These are phyloP conservation scores for Aurelia sp. DNA, from an alignment of 30 jellyfish, hydroid and myxozoan genomes.

Conservation along the genomic window DNA sequence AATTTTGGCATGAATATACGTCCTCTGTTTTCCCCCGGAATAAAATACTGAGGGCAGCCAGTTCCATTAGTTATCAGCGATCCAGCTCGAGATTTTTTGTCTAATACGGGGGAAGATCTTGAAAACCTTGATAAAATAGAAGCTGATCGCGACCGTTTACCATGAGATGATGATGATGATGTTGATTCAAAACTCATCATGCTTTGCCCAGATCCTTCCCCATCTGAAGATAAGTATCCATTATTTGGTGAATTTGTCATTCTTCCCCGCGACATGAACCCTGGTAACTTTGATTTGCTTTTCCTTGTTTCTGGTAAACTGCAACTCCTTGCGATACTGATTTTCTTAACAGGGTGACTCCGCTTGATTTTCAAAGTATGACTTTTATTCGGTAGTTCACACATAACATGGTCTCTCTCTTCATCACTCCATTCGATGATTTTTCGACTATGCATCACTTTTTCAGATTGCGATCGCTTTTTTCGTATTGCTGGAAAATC, in stretches of 20 bases:
- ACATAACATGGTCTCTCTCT: conserved; percentile 44
- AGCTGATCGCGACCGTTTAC: conserved; percentile 54
- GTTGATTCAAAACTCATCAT: conserved; percentile 62
- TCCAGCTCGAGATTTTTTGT: conserved; percentile 58
- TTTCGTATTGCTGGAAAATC: conserved; percentile 11
- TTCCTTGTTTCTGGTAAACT: conserved; percentile 53
- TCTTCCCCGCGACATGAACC: conserved; percentile 8
- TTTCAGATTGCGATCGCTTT: conserved; percentile 42
- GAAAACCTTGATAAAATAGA: conserved; percentile 50
- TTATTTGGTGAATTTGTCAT: conserved; percentile 5
- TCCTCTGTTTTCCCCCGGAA: conserved; percentile 82
- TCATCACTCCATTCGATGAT: conserved; percentile 44
- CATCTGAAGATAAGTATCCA: conserved; percentile 19
- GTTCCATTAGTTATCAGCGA: conserved; percentile 46
- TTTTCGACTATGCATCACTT: background rate
- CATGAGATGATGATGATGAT: conserved; percentile 42
- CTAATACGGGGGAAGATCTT: conserved; percentile 56
- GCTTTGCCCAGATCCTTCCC: conserved; percentile 74
- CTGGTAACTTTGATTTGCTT: conserved; percentile 35
- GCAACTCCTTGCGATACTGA: conserved; percentile 17
- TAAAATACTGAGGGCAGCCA: conserved; percentile 79
- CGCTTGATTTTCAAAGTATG: background rate
- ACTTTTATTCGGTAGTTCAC: conserved; percentile 26
- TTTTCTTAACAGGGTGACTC: background rate
- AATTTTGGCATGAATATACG: conserved; percentile 56